Conservation (phyloP, 2,888 invertebrate genomes). For the Norana najaformis region DNA sequence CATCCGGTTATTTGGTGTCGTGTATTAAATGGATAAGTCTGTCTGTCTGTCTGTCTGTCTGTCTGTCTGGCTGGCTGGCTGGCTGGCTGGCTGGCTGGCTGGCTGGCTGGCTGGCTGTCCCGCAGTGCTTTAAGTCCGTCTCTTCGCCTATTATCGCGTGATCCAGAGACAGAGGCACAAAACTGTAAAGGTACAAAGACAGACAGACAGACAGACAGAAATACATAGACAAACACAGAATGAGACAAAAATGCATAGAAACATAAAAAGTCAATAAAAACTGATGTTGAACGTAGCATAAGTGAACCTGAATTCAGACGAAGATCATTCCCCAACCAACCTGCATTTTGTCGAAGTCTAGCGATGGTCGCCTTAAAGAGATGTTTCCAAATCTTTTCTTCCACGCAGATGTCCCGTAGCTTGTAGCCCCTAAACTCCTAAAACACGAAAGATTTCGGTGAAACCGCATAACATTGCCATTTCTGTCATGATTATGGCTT, state of each 20-base stretch:
- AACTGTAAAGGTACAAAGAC: background rate
- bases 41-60: background rate
- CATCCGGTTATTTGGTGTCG: no score
- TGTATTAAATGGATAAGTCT: no score
- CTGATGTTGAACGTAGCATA: background rate
- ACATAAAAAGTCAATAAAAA: background rate
- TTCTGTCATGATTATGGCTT: background rate
- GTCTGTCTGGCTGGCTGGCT: background rate
- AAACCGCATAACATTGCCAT: background rate
- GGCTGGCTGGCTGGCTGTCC: background rate
- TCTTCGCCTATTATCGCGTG: background rate
- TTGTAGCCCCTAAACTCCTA: background rate
- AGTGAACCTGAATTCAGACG: background rate
- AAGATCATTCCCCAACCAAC: background rate
- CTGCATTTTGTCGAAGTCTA: background rate
- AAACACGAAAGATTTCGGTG: background rate
- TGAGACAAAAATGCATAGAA: background rate
- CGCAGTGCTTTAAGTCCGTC: background rate
- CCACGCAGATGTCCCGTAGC: background rate
- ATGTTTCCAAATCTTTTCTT: background rate
- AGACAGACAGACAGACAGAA: background rate
- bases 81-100: background rate
- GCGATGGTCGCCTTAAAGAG: background rate
- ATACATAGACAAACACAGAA: background rate
- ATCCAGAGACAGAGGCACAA: background rate